Base-by-base conservation (phyloP, 2,888 invertebrate genomes). In the Eilema griseolum region DNA sequence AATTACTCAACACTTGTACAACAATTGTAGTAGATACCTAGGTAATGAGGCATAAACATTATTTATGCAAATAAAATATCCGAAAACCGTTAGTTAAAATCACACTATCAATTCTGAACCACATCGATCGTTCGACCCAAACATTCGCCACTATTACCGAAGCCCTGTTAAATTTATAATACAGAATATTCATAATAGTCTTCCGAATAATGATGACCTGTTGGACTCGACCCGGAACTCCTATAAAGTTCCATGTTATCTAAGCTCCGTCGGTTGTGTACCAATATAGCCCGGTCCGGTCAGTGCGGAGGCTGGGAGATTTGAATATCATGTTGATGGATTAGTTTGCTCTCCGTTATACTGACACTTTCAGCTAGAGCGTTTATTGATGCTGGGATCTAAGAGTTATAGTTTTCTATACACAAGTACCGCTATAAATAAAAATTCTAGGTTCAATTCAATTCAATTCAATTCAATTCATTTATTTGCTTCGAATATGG, bases 241-340 rank as follows among this genome's bases (percentile, higher is more conserved):
- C 66, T 72, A 73, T 75, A 74, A 78, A 76, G 79, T 75, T 81
- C 71, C 74, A 70, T 70, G 69, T 73, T 59, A 68, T 78, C 64
- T 70, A 70, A 75, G 61, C 63, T 28, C 23, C 67, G 28, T 61
- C 46, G 67, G 61, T 72, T 75, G 74, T 80, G 71, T 73, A 67
- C 70, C 70, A 62, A 71, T 37, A 60, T 70, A n/a, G 62, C 62
- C 56, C 61, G 61, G 62, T 52, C 64, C 69, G 66, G 61, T 46
- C 24, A 75, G 66, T 57, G 63, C 67, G 33, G 37, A 57, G 60
- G 61, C 52, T 5, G 60, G 14, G 16, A 57, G 73, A 75, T 75
- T 79, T 77, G 77, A 79, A 81, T 81, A 81, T 76, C 73, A 71
- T 66, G 74, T 73, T 81, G 81, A 81, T 81, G 81, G 75, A 81